phyloP scores from a whole-genome alignment of 2,113 vertebrate genomes.

The Protobothrops flavoviridis region DNA sequence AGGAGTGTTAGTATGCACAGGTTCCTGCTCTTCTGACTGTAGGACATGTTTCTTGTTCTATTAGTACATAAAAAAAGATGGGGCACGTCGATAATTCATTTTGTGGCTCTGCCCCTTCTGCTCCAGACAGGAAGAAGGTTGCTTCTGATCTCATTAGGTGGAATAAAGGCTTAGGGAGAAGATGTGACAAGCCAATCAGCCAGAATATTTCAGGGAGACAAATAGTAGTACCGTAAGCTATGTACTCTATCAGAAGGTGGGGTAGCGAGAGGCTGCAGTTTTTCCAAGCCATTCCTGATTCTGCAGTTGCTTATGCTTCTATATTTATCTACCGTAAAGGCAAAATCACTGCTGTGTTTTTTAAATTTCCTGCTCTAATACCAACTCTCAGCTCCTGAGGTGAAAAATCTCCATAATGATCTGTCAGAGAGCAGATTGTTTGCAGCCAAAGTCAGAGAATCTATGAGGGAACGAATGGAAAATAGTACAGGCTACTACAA shows the following conservation, averaged over 20 bases:
- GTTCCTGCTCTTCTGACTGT: background rate
- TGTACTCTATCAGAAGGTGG: background rate
- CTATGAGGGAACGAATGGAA: constrained; percentile 64
- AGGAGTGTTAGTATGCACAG: background rate
- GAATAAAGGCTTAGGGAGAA: constrained; percentile 23
- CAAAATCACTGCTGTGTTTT: constrained; percentile 57
- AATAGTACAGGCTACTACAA: constrained; percentile 67
- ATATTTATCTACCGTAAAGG: constrained; percentile 58
- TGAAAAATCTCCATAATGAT: constrained; percentile 68
- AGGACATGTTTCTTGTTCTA: background rate
- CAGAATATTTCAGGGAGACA: constrained; percentile 14
- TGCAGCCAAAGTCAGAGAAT: constrained; percentile 60
- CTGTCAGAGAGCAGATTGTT: constrained; percentile 69
- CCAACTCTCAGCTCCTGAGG: constrained; percentile 57
- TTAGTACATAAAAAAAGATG: background rate
- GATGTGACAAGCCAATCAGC: background rate
- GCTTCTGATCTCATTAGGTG: constrained; percentile 10
- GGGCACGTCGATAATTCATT: background rate
- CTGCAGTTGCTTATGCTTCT: constrained; percentile 46
- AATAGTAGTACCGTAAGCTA: background rate
- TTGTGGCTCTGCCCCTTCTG: background rate
- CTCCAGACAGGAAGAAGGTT: background rate
- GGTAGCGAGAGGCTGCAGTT: background rate
- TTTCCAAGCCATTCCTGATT: constrained; percentile 34
- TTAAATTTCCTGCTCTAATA: constrained; percentile 62